These are phyloP conservation scores for Raja brachyura DNA, from an alignment of 2,113 vertebrate species.

Conservation along the genomic window DNA sequence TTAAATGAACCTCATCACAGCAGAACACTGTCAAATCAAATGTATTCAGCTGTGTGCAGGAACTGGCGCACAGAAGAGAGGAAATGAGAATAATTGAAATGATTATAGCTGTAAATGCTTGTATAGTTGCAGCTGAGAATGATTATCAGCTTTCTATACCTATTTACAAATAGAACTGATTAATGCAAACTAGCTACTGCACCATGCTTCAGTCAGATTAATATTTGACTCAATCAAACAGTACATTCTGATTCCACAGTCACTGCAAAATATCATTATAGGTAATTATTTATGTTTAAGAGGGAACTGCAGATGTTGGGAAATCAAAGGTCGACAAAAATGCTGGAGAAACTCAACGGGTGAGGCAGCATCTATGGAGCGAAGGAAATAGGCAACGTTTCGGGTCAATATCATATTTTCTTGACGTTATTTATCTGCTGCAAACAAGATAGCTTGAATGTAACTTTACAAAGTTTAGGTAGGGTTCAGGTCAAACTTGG, in stretches of 20 bases:
- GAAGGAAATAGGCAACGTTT: too few species aligned
- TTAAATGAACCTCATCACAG: background rate
- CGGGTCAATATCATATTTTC: background rate
- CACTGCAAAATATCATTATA: background rate
- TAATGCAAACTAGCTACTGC: background rate
- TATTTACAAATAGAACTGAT: background rate
- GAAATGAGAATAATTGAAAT: background rate
- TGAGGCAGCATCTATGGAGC: too few species aligned
- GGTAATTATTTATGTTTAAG: background rate
- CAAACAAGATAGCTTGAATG: background rate
- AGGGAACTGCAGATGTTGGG: too few species aligned
- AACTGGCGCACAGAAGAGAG: constrained; percentile 7
- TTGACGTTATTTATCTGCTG: background rate
- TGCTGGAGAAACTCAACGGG: too few species aligned
- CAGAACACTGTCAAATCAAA: constrained; percentile 8
- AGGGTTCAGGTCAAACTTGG: background rate
- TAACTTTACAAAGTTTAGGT: background rate
- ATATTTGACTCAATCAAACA: background rate
- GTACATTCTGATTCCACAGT: background rate
- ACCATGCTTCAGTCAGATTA: background rate
- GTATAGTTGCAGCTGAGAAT: background rate
- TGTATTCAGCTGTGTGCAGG: background rate
- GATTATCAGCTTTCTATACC: background rate
- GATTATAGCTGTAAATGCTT: background rate
- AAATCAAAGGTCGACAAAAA: too few species aligned